Base-by-base conservation (phyloP, 2,797 vertebrate genomes). In the Coranthus polyacanthus region DNA sequence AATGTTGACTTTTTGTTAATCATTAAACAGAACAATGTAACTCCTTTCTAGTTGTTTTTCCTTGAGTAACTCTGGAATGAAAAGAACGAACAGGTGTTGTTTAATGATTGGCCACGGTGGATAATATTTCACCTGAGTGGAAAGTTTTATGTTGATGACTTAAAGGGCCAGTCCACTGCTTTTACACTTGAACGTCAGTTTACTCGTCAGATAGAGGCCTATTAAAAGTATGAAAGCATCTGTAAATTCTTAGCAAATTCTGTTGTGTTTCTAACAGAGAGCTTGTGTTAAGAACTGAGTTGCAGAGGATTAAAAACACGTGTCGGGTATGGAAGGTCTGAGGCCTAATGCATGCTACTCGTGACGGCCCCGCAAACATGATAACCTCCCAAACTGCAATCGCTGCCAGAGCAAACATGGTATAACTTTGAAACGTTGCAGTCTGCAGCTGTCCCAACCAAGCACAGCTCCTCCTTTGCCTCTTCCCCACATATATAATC, bases 1-100 rank as follows among this genome's bases (percentile, higher is more conserved):
- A 2, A 41, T 60, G 56, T 66, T 60, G 26, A 63, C 32, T 60
- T 44, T 60, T 17, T 65, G 58, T 80, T 45, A 61, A 37, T 70
- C 39, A 85, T 79, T 88, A 89, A 90, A 89, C 64, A 18, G 37
- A 67, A 26, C 29, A 66, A 64, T 45, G 8, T 46, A 37, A 70
- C 22, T 13, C 38, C 1, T 18, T 39, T 38, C 6, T 50, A 1
- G 24, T 16, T 37, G 37, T 79, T 83, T 61, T 61, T 18, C 36
- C 74, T 71, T 62, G 0, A 55, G 69, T 66, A n/a, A 71, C 64
- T 58, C 32, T 75, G 81, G 74, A 66, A 83, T 69, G 70, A 65
- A 3, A 71, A 20, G 37, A 59, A 74, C 24, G 49, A 69, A 12
- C 11, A 44, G 29, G 24, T 34, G 47, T 26, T 8, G 49, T 17